These are phyloP conservation scores for Pluvialis apricaria DNA, from an alignment of 2,113 vertebrate genomes.

Conservation along the genomic window DNA sequence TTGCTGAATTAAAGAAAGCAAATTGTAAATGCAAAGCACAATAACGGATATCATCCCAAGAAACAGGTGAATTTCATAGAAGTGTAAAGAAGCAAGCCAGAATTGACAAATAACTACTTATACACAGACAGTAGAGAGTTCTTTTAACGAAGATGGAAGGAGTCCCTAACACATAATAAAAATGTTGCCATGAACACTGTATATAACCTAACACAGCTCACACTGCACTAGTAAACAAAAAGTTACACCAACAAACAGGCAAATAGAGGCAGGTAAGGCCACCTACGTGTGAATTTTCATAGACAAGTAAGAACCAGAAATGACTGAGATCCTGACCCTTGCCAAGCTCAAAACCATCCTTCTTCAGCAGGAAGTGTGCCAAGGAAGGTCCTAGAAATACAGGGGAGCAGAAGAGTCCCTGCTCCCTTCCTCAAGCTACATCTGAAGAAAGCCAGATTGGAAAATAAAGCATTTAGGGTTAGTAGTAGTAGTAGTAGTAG, in stretches of 20 bases:
- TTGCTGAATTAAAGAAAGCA: slow-evolving; percentile 75
- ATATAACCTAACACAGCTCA: neutral
- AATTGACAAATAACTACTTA: neutral
- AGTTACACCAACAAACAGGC: neutral
- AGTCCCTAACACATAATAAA: neutral
- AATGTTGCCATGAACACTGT: neutral
- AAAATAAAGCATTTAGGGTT: neutral
- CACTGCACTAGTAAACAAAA: neutral
- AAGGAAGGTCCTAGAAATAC: neutral
- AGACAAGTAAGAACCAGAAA: neutral
- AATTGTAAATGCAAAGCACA: slow-evolving; percentile 37
- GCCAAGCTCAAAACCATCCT: neutral
- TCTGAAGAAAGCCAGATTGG: neutral
- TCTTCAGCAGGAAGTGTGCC: neutral
- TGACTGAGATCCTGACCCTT: neutral
- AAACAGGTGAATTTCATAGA: neutral
- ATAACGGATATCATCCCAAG: neutral
- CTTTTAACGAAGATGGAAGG: neutral
- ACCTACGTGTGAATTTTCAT: neutral
- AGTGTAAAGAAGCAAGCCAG: neutral
- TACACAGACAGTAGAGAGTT: neutral
- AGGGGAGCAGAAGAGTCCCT: neutral
- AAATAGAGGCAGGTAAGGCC: neutral
- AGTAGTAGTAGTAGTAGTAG: too few relatives aligned
- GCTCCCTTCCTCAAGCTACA: neutral